phyloP scores from a whole-genome alignment of 2,113 vertebrate genomes.

The Andinoacara biseriatus region DNA sequence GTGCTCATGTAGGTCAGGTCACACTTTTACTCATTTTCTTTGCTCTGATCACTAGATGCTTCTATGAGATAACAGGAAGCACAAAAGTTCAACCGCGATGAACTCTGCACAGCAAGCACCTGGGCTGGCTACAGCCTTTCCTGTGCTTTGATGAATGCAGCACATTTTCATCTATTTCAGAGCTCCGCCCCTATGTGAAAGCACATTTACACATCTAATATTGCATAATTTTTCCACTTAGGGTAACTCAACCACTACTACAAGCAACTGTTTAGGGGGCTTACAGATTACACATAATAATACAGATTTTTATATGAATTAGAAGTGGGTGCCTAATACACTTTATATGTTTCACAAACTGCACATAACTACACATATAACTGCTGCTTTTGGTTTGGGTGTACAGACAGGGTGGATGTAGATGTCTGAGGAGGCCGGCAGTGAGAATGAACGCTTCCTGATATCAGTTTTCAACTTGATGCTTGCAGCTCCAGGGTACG shows the following conservation, averaged over 20 bases:
- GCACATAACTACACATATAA: not conserved
- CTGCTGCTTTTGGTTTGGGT: not conserved
- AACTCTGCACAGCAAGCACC: conserved; percentile 24
- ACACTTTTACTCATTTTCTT: not conserved
- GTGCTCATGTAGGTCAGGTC: not conserved
- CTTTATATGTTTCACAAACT: no score
- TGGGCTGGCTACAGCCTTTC: conserved; percentile 13
- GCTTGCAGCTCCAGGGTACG: no score
- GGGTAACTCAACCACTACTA: no score
- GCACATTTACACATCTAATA: not conserved
- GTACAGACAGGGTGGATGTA: not conserved
- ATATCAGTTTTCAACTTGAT: no score
- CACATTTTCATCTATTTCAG: conserved; percentile 1
- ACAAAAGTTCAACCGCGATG: conserved; percentile 24
- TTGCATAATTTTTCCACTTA: no score
- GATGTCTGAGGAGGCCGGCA: not conserved
- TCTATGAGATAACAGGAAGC: conserved; percentile 4
- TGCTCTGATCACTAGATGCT: not conserved
- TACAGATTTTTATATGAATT: no score
- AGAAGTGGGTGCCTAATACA: no score
- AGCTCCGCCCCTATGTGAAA: not conserved
- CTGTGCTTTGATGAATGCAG: conserved; percentile 27
- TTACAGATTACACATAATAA: not conserved
- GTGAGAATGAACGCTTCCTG: not conserved
- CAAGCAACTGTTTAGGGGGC: no score